phyloP scores from a whole-genome alignment of 1,140 invertebrate genomes.

The Drosophila subobscura region DNA sequence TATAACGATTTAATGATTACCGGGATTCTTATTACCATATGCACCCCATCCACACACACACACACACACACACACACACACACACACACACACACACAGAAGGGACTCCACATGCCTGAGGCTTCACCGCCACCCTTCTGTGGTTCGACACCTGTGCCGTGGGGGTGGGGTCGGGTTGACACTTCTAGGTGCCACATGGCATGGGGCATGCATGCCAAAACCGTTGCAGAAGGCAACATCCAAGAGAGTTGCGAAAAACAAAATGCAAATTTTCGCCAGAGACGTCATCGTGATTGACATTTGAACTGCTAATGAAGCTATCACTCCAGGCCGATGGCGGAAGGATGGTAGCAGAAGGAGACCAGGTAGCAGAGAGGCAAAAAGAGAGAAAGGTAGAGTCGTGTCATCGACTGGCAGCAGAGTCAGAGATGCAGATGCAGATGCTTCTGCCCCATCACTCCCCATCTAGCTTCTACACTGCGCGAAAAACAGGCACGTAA shows the following conservation, averaged over 20 bases:
- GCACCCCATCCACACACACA: constrained; percentile 33
- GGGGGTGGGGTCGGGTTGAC: too few relatives aligned
- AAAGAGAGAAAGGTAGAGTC: constrained; percentile 3
- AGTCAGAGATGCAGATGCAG: too few relatives aligned
- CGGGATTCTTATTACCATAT: constrained; percentile 35
- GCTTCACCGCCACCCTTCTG: too few relatives aligned
- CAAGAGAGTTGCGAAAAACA: constrained; percentile 39
- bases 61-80: not conserved
- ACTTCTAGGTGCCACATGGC: too few relatives aligned
- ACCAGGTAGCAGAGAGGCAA: not conserved
- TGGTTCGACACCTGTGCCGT: too few relatives aligned
- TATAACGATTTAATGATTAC: constrained; percentile 44
- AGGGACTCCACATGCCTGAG: too few relatives aligned
- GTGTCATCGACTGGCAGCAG: constrained; percentile 34
- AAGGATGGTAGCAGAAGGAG: not conserved
- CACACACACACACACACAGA: not conserved
- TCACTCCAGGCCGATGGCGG: constrained; percentile 34
- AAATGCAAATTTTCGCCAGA: constrained; percentile 50
- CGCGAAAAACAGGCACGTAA: not conserved
- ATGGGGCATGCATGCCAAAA: constrained; percentile 9
- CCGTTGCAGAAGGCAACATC: constrained; percentile 9
- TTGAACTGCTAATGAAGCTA: constrained; percentile 66
- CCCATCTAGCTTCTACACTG: not conserved
- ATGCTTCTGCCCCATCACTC: too few relatives aligned
- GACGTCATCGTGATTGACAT: constrained; percentile 60